Conservation (phyloP, 2,113 vertebrate species). For the Petrocephalus microphthalmus region DNA sequence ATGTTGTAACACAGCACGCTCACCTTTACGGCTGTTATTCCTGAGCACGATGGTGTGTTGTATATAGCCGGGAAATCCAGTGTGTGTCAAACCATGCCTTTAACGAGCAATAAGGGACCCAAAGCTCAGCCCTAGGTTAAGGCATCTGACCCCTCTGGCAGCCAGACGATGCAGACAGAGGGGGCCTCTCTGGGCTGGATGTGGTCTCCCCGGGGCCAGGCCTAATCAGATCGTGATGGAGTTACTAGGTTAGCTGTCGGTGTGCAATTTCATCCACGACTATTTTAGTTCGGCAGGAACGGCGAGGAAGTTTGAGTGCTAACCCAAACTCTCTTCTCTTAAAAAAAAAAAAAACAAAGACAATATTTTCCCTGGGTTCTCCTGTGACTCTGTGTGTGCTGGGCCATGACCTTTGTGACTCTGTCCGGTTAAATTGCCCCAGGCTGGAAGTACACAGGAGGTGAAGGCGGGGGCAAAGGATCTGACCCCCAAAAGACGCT, state of each 20-base stretch:
- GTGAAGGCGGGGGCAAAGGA: background rate
- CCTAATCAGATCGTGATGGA: constrained; percentile 22
- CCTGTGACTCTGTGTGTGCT: background rate
- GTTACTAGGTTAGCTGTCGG: constrained; percentile 13
- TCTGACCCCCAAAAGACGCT: background rate
- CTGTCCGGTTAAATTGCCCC: background rate
- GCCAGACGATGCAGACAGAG: constrained; percentile 16
- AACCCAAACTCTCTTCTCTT: background rate
- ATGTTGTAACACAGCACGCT: background rate
- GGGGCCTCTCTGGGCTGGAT: background rate
- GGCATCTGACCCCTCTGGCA: constrained; percentile 16
- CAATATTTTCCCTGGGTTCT: background rate
- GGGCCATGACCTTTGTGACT: background rate
- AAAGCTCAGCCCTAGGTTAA: background rate
- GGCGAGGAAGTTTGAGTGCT: background rate
- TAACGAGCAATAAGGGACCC: background rate
- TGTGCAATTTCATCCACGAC: constrained; percentile 28
- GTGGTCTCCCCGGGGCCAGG: background rate
- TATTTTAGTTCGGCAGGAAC: constrained; percentile 23
- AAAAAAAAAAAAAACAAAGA: background rate
- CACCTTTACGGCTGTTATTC: background rate
- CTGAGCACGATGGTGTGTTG: background rate
- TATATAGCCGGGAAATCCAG: background rate
- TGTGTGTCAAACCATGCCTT: background rate
- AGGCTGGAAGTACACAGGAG: background rate